These are phyloP conservation scores for Dendrocincla tyrannina DNA, from an alignment of 2,797 vertebrate species.

Conservation along the genomic window DNA sequence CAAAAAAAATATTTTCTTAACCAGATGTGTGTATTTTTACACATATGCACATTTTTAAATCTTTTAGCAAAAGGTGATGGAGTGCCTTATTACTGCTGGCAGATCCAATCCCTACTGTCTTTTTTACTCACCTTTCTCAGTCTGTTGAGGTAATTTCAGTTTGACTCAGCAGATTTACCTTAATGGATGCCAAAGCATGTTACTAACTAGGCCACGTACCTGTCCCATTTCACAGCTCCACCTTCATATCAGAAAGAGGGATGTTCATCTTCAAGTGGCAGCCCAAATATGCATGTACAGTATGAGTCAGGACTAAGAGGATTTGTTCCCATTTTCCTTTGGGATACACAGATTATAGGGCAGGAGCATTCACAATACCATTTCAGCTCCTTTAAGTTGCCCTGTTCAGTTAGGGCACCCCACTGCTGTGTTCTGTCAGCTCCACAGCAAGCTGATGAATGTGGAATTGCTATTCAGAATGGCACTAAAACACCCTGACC, in stretches of 20 bases:
- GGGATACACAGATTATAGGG: neutral
- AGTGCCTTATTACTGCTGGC: neutral
- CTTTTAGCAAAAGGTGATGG: neutral
- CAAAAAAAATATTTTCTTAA: neutral
- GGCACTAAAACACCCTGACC: neutral
- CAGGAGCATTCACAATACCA: neutral
- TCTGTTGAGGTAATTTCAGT: neutral
- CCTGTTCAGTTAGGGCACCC: neutral
- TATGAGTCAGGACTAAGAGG: neutral
- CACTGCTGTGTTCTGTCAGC: neutral
- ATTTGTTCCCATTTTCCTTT: neutral
- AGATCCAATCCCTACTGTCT: neutral
- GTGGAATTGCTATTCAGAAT: neutral
- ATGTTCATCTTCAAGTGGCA: neutral
- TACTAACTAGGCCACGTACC: neutral
- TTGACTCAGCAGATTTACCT: neutral
- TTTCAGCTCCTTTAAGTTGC: neutral
- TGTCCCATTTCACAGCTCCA: neutral
- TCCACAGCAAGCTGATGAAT: neutral
- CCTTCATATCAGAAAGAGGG: neutral
- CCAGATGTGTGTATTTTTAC: neutral
- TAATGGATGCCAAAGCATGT: neutral
- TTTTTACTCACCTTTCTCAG: neutral
- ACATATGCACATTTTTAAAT: neutral
- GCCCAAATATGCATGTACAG: neutral